Evolutionary conservation across 2,113 vertebrate genomes (phyloP).

Genomic region (Budorcas taxicolor): DNA sequence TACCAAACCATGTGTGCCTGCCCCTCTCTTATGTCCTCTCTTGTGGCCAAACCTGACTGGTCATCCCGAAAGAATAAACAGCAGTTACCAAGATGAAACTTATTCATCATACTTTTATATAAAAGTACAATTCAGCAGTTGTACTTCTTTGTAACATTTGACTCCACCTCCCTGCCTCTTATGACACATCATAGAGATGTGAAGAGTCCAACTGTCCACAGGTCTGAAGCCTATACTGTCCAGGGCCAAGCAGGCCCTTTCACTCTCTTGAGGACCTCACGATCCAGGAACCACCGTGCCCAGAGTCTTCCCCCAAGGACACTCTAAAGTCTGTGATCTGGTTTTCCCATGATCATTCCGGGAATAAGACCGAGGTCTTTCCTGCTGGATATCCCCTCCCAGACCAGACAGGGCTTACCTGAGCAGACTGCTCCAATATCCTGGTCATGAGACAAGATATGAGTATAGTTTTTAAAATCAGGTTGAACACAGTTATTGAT

Average conservation of each 20-base stretch:
- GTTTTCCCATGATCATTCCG: neutral
- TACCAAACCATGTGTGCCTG: neutral
- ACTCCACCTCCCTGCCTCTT: neutral
- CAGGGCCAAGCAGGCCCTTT: neutral
- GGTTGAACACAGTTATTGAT: neutral
- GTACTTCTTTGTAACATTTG: neutral
- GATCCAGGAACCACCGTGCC: neutral
- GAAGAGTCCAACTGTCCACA: neutral
- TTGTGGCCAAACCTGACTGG: neutral
- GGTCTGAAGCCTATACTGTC: neutral
- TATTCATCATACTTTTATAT: neutral
- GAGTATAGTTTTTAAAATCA: neutral
- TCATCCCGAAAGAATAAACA: neutral
- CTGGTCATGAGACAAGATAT: neutral
- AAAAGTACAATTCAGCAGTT: neutral
- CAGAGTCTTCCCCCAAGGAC: neutral
- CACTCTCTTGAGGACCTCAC: neutral
- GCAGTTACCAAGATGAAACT: neutral
- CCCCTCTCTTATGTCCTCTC: neutral
- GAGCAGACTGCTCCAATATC: slow-evolving; percentile 53
- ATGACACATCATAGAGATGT: neutral
- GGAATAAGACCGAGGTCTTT: neutral
- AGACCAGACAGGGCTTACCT: slow-evolving; percentile 62
- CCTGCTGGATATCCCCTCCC: no score
- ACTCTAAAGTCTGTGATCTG: neutral